phyloP scores from a whole-genome alignment of 2,888 invertebrate species.

The Nephrotoma appendiculata region DNA sequence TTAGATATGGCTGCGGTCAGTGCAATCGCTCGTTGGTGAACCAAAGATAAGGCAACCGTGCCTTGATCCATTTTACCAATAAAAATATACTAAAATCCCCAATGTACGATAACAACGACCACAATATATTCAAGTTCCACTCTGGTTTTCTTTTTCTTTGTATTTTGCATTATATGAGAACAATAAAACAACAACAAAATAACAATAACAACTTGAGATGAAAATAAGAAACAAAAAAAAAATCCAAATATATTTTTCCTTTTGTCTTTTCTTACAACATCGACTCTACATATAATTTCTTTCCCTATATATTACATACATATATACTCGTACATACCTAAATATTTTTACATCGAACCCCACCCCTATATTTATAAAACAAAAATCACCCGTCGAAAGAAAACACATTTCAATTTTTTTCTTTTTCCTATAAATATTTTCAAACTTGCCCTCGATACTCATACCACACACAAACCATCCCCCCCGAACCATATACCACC shows the following conservation, averaged over 20 bases:
- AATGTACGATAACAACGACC: no score
- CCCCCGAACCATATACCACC: not conserved
- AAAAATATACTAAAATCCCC: no score
- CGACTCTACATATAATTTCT: not conserved
- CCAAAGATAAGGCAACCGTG: no score
- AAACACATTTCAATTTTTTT: not conserved
- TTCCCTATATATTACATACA: not conserved
- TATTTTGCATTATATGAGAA: not conserved
- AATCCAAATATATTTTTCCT: not conserved
- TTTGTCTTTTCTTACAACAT: not conserved
- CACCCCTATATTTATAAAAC: not conserved
- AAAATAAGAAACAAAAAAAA: not conserved
- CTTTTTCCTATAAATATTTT: not conserved
- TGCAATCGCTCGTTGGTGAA: no score
- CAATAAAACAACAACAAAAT: not conserved
- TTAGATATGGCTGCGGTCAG: no score
- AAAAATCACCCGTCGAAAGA: not conserved
- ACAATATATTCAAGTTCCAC: not conserved
- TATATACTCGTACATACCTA: no score
- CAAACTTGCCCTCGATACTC: not conserved
- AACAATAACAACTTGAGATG: not conserved
- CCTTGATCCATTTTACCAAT: no score
- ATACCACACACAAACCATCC: not conserved
- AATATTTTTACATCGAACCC: not conserved
- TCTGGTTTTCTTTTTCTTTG: not conserved